Conservation (phyloP, 2,888 invertebrate genomes). For the Nemoura dubitans region DNA sequence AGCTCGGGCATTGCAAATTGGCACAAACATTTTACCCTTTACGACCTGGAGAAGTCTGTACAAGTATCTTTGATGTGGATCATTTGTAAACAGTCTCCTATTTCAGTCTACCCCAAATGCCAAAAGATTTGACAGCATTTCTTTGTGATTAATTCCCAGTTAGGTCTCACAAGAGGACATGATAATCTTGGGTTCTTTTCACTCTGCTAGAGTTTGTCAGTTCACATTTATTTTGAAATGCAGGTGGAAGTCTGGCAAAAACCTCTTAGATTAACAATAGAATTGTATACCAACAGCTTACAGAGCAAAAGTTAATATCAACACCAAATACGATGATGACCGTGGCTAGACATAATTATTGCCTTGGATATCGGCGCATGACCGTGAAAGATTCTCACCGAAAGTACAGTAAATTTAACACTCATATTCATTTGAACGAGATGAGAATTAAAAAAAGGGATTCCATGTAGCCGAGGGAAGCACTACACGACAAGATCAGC, state of each 20-base stretch:
- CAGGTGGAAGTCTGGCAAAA: not conserved
- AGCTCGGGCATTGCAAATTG: too few relatives aligned
- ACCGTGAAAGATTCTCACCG: not conserved
- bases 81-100: too few relatives aligned
- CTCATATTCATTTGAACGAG: not conserved
- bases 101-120: too few relatives aligned
- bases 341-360: not conserved
- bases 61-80: too few relatives aligned
- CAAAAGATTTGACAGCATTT: too few relatives aligned
- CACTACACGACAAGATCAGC: not conserved
- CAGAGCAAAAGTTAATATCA: not conserved
- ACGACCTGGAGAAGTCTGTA: too few relatives aligned
- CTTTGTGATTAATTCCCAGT: too few relatives aligned
- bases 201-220: not conserved
- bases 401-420: conserved; percentile 7
- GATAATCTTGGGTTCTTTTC: not conserved
- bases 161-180: too few relatives aligned
- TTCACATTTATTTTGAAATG: not conserved
- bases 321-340: not conserved
- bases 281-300: not conserved
- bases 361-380: not conserved
- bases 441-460: not conserved
- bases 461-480: not conserved
- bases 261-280: not conserved
- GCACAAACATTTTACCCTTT: too few relatives aligned